phyloP scores from a whole-genome alignment of 1,140 invertebrate species.

The Nymphalis io region DNA sequence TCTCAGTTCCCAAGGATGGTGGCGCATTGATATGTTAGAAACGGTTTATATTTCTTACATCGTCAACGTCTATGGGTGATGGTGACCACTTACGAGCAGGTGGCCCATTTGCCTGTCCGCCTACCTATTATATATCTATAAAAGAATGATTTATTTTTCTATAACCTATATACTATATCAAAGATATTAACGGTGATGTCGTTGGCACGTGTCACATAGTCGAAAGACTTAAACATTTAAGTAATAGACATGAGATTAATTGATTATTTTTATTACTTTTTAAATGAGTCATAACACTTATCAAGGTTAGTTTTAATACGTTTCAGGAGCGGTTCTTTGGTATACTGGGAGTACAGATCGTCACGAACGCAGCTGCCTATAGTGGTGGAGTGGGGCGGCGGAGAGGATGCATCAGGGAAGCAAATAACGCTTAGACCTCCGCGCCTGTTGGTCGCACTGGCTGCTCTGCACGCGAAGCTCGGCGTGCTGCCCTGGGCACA shows the following conservation, averaged over 20 bases:
- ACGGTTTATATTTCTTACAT: no score
- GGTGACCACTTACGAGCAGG: no score
- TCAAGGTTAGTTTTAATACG: background rate
- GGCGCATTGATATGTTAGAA: no score
- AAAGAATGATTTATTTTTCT: no score
- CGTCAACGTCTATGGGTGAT: no score
- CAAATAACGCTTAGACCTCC: slow-evolving; percentile 35
- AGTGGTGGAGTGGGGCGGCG: slow-evolving; percentile 55
- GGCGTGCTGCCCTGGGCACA: slow-evolving; percentile 85
- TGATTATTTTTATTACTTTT: background rate
- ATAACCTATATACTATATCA: no score
- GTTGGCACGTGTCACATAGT: no score
- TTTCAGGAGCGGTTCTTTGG: slow-evolving; percentile 85
- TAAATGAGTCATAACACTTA: background rate
- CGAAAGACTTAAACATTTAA: no score
- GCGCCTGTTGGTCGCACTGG: slow-evolving; percentile 55
- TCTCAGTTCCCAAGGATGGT: no score
- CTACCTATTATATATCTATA: background rate
- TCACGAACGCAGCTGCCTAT: slow-evolving; percentile 46
- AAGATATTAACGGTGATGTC: no score
- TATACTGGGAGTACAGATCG: slow-evolving; percentile 85
- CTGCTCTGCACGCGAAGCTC: slow-evolving; percentile 80
- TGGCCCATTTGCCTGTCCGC: no score
- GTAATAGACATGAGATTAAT: no score
- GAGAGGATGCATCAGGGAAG: background rate